Evolutionary conservation across 2,113 vertebrate genomes (phyloP), one percentile per base, ranked within the genome.

Genomic region (Pogona vitticeps): DNA sequence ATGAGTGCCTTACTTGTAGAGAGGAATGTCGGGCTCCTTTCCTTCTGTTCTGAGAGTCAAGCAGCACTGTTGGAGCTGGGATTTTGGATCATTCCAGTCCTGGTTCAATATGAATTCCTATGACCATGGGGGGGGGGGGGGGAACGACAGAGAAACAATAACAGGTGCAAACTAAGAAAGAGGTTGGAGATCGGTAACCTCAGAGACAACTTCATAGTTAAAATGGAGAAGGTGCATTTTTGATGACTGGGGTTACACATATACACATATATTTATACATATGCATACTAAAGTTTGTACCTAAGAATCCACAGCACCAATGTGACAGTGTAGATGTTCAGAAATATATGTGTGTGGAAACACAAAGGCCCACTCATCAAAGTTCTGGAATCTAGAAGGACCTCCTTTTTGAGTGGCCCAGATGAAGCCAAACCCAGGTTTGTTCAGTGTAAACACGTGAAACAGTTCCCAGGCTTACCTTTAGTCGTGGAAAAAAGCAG

Each of bases 21-120:
- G 97, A 9, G 99, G 98, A 92, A 99, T 99, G 80, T 99, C 98
- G 0, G 99, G 99, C 86, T 99, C 99, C 92, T 99, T 99, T 73
- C 99, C 99, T 95, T 99, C 99, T 0, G 98, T 99, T 76, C 98
- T 95, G 59, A 99, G 97, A 33, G 98, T 99, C 95, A 99, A 92
- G 88, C 99, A 99, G 87, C 99, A 99, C 94, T 99, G 99, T 84
- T 99, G 99, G 89, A 99, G 98, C 94, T 99, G 99, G 73, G 99
- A 99, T 86, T 99, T 99, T n/a, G 99, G 99, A 94, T 99, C 99
- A 82, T 99, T 99, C 99, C 99, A 99, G 93, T 99, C 99, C 95
- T 99, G 99, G 96, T 99, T 99, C 94, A 99, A 94, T 92, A 99
- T 99, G 92, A 99, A 99, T 95, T 99, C 99, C 99, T 99, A 94